Evolutionary conservation across 2,888 invertebrate genomes (phyloP).

Genomic region (Phlogophora meticulosa): DNA sequence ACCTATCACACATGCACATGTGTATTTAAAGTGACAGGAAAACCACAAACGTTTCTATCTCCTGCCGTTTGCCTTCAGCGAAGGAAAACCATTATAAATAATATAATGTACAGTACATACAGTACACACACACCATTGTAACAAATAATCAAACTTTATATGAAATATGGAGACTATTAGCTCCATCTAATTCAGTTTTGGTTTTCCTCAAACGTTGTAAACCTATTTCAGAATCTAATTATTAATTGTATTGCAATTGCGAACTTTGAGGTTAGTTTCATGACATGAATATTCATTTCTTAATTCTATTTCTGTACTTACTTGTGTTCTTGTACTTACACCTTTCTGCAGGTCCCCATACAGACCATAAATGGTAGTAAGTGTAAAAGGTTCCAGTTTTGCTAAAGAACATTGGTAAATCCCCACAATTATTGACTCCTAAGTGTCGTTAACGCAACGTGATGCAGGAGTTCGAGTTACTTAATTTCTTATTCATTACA

Average conservation of each 20-base stretch:
- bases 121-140: slow-evolving; percentile 1
- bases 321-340: too few species aligned
- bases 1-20: slow-evolving; percentile 10
- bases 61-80: slow-evolving; percentile 33
- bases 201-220: slow-evolving; percentile 42
- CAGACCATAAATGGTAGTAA: too few species aligned
- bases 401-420: too few species aligned
- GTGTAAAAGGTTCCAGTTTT: too few species aligned
- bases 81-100: slow-evolving; percentile 47
- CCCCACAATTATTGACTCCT: too few species aligned
- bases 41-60: slow-evolving; percentile 56
- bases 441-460: too few species aligned
- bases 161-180: slow-evolving; percentile 14
- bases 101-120: neutral
- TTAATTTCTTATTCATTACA: too few species aligned
- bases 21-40: slow-evolving; percentile 55
- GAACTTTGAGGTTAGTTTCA: neutral
- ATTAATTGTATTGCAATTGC: slow-evolving; percentile 10
- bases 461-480: too few species aligned
- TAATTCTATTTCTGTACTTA: too few species aligned
- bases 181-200: slow-evolving; percentile 17
- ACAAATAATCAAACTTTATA: slow-evolving; percentile 6
- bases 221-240: slow-evolving; percentile 18
- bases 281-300: too few species aligned
- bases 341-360: too few species aligned